Evolutionary conservation across 2,888 invertebrate genomes (phyloP).

Genomic region (Gerris lacustris): DNA sequence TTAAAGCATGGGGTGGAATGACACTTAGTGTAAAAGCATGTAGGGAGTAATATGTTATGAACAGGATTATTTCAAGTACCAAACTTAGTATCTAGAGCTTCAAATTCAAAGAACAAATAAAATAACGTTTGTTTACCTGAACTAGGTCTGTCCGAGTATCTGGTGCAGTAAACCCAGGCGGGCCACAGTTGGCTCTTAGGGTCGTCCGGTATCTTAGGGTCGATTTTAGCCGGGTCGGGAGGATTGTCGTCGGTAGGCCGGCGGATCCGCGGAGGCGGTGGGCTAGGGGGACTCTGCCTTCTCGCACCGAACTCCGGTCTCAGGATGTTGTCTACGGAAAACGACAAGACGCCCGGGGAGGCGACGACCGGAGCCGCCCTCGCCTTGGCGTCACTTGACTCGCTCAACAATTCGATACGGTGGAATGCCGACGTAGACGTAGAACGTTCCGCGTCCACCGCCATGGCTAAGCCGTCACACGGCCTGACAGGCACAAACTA

Average conservation of each 20-base stretch:
- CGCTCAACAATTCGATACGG: slow-evolving; percentile 28
- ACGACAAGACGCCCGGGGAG: slow-evolving; percentile 45
- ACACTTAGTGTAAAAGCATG: too few species aligned
- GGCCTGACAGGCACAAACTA: slow-evolving; percentile 27
- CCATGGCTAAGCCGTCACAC: slow-evolving; percentile 7
- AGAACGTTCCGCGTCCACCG: slow-evolving; percentile 19
- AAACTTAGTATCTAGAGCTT: too few species aligned
- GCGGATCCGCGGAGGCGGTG: slow-evolving; percentile 29
- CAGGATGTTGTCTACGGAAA: slow-evolving; percentile 76
- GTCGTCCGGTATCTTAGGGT: slow-evolving; percentile 25
- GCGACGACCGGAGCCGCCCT: slow-evolving; percentile 23
- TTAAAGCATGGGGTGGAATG: too few species aligned
- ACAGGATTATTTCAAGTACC: too few species aligned
- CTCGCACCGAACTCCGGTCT: slow-evolving; percentile 70
- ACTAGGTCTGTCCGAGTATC: slow-evolving; percentile 80
- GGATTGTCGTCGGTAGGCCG: slow-evolving; percentile 13
- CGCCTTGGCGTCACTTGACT: slow-evolving; percentile 28
- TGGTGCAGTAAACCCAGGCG: slow-evolving; percentile 95
- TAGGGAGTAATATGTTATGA: too few species aligned
- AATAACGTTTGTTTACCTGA: slow-evolving; percentile 48
- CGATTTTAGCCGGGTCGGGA: slow-evolving; percentile 23
- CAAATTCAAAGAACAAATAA: too few species aligned
- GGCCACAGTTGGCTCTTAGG: slow-evolving; percentile 53
- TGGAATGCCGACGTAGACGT: slow-evolving; percentile 27
- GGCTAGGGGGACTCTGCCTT: slow-evolving; percentile 35